Conservation (phyloP, 2,888 invertebrate genomes). For the Philhelius pedissequus region DNA sequence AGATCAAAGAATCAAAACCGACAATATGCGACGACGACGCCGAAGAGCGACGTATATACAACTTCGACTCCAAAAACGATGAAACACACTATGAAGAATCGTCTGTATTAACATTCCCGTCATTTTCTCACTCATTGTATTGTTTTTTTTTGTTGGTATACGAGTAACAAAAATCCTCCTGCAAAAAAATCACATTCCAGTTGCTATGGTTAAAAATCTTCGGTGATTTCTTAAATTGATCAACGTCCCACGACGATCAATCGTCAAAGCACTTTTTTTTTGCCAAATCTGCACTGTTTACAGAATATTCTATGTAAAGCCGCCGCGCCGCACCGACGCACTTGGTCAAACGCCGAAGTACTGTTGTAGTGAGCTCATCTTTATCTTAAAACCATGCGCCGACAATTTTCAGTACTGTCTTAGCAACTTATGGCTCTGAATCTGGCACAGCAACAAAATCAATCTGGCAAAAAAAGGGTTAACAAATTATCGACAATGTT, state of each 20-base stretch:
- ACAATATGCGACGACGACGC: not conserved
- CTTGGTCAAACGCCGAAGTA: not conserved
- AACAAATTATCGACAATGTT: constrained; percentile 67
- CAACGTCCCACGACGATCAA: constrained; percentile 16
- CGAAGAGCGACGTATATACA: not conserved
- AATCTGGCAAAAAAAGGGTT: constrained; percentile 51
- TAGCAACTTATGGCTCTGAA: constrained; percentile 1
- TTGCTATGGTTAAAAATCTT: constrained; percentile 10
- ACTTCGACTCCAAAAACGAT: not conserved
- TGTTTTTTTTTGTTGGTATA: not conserved
- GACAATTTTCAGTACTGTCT: constrained; percentile 20
- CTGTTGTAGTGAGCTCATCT: constrained; percentile 1
- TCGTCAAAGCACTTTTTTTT: not conserved
- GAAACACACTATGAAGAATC: not conserved
- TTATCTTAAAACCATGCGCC: not conserved
- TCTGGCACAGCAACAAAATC: constrained; percentile 41
- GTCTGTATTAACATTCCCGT: constrained; percentile 35
- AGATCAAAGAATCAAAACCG: constrained; percentile 46
- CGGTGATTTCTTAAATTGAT: not conserved
- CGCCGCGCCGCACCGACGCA: not conserved
- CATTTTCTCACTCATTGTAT: constrained; percentile 38
- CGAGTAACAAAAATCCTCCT: not conserved
- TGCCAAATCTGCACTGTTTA: constrained; percentile 17
- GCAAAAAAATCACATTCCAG: not conserved
- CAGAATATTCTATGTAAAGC: not conserved